Evolutionary conservation across 2,888 invertebrate species (phyloP), one percentile per base, ranked within the genome.

Genomic region (Pseudanteris insignis): DNA sequence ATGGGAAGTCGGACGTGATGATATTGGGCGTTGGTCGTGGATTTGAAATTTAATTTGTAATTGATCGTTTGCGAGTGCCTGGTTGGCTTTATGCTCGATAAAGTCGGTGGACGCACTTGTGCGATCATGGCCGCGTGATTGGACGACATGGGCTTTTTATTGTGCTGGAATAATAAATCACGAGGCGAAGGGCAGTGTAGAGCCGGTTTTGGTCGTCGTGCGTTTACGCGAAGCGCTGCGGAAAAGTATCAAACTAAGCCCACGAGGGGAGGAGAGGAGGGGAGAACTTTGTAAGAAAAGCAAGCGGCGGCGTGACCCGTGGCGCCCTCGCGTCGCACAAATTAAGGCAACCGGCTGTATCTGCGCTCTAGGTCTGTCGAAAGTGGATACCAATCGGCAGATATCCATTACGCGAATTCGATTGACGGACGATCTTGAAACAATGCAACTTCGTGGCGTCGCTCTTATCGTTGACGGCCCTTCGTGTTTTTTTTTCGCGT

Each of bases 41-140:
- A 69, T 74, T 74, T 76, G 72, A 67, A 69, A 67, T 67, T 66
- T 65, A 72, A 70, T 73, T 72, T 70, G 65, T 66, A 66, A 67
- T 63, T 62, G 60, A 72, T 70, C 70, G 69, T 63, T 65, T 68
- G 67, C 66, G 67, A 65, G 70, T 70, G 60, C 47, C 33, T 51
- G 58, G 18, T 6, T 3, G 38, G 47, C 34, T 46, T 46, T 40
- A 34, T 47, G 40, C 46, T 51, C 50, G 54, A 59, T 60, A 50
- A 38, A 50, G 13, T 15, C 28, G 48, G 50, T 28, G 40, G 28
- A 40, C 44, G 48, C 46, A 50, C 50, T 57, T 51, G 50, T 50
- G 48, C 30, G 41, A 54, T 58, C 41, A 38, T 38, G 29, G 33
- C 34, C 40, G 46, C 36, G 50, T 53, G 53, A 51, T 60, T 44